Base-by-base conservation (phyloP, 1,140 invertebrate genomes). In the Drosophila saltans region DNA sequence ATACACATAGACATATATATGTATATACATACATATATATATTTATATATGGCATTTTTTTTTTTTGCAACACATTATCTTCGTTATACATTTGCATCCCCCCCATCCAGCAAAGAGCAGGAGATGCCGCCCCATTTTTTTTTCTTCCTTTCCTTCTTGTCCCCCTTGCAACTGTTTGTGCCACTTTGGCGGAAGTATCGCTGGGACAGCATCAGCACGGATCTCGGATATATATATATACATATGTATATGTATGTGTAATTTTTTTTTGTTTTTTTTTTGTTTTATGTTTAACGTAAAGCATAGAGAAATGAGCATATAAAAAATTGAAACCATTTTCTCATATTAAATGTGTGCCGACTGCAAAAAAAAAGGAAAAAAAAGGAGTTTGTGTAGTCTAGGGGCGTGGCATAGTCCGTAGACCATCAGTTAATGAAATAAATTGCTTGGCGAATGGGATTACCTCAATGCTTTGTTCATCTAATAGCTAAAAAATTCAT, bases 311-410 rank as follows among this genome's bases (percentile, higher is more conserved):
- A 69, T 72, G 78, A 72, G 75, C 68, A 63, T 60, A 89, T 88
- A 88, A 88, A 88, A 88, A 88, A 88, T 89, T 83, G 69, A 88
- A 88, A 84, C 76, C 81, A 82, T 80, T 88, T 84, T 84, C 84
- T 89, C 84, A 88, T 88, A 83, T 89, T 89, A 88, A 83, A 88
- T 88, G 80, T 88, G 73, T 83, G 83, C 72, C 83, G 83, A 88
- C 81, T 75, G 63, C 72, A 26, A 48, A 26, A 10, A 10, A 36
- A 36, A 33, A 33, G 36, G 3, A 33, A n/a, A 16, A 28, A 61
- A 11, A 60, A 9, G 16, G 6, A 55, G 24, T 65, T 10, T 56
- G 33, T 24, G 55, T 36, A 7, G 43, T 0, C 4, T 21, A 48
- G 16, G 21, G 45, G 45, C 45, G 45, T 52, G 45, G 45, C 45